phyloP scores from a whole-genome alignment of 2,113 vertebrate species.

The Platysternon megacephalum region DNA sequence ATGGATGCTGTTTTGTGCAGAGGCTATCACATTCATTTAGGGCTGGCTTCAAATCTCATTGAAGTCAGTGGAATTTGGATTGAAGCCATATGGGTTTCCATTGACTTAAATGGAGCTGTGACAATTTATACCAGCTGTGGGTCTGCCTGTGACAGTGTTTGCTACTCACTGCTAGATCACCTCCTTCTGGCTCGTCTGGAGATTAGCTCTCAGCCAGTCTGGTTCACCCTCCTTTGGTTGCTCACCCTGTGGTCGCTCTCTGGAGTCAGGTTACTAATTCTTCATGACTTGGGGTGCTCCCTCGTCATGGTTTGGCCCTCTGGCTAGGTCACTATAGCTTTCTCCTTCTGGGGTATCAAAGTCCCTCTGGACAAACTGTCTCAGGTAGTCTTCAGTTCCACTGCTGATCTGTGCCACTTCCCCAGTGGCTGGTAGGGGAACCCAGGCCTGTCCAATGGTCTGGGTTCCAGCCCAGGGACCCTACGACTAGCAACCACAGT shows the following conservation, averaged over 20 bases:
- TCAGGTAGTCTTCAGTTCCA: background rate
- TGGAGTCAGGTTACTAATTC: background rate
- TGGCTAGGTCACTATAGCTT: background rate
- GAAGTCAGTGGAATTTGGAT: background rate
- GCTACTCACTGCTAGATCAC: background rate
- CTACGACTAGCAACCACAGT: background rate
- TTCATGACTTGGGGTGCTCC: background rate
- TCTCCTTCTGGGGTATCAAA: background rate
- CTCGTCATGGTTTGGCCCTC: background rate
- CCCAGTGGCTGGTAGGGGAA: background rate
- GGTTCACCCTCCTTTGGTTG: background rate
- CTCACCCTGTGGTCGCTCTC: background rate
- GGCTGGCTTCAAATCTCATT: background rate
- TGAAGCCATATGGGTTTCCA: background rate
- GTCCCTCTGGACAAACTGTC: background rate
- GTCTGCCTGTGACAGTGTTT: background rate
- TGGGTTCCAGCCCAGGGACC: background rate
- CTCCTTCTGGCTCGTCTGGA: background rate
- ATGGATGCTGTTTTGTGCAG: background rate
- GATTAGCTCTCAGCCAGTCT: background rate
- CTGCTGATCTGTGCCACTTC: background rate
- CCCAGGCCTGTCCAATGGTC: background rate
- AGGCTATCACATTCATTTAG: background rate
- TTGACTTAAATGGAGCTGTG: background rate
- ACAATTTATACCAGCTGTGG: background rate